A percentile compares a stretch with the other conserved stretches of the same genome.
These are phyloP conservation scores for Serranus cabrilla DNA, from an alignment of 2,797 vertebrate species.

Conservation along the genomic window DNA sequence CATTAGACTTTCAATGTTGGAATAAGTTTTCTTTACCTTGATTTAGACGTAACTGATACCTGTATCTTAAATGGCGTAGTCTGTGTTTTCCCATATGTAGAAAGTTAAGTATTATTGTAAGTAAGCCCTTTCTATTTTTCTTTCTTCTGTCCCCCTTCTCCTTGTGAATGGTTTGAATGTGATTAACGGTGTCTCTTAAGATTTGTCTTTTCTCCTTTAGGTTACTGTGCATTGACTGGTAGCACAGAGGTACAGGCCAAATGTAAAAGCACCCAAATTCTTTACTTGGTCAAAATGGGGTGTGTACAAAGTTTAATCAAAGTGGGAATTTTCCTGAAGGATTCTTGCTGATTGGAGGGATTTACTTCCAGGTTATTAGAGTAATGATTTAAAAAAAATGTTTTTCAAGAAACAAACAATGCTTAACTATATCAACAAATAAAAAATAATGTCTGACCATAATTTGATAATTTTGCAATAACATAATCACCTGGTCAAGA, in stretches of 20 bases:
- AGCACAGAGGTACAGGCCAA: constrained; percentile 99
- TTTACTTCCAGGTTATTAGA: not conserved
- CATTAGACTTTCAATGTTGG: constrained; percentile 72
- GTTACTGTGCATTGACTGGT: constrained; percentile 93
- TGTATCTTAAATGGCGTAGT: constrained; percentile 89
- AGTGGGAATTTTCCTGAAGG: constrained; percentile 11
- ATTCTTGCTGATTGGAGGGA: not conserved
- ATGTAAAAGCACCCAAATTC: constrained; percentile 85
- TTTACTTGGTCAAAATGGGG: constrained; percentile 86
- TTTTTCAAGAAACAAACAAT: no score
- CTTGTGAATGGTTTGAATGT: constrained; percentile 97
- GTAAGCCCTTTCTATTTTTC: constrained; percentile 95
- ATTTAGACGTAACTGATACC: constrained; percentile 85
- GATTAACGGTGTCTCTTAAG: constrained; percentile 99
- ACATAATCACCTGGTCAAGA: no score
- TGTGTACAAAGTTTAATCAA: constrained; percentile 90
- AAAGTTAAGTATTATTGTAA: constrained; percentile 95
- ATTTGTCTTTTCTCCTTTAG: constrained; percentile 99
- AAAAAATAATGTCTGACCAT: not conserved
- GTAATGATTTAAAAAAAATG: no score
- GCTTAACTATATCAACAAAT: no score
- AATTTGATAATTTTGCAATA: not conserved
- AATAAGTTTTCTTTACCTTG: constrained; percentile 94
- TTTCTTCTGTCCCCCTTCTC: constrained; percentile 90
- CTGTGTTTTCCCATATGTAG: constrained; percentile 92